These are phyloP conservation scores for Dolichotis patagonum DNA, from an alignment of 2,113 vertebrate species.

Conservation along the genomic window DNA sequence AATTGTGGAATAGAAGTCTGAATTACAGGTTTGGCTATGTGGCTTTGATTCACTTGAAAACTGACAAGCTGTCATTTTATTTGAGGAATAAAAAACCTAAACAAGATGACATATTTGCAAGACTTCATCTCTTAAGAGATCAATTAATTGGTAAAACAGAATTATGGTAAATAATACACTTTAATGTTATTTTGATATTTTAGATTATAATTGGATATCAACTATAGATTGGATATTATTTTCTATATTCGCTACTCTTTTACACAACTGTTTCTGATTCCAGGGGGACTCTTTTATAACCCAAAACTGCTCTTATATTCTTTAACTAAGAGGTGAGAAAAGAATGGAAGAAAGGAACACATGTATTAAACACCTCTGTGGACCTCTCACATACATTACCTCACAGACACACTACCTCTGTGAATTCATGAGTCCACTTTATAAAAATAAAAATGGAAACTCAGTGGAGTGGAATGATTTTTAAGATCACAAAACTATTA, in stretches of 20 bases:
- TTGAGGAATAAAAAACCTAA: background rate
- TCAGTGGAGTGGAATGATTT: background rate
- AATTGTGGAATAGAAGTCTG: background rate
- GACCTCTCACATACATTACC: background rate
- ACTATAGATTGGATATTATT: background rate
- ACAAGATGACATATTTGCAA: background rate
- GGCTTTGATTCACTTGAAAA: background rate
- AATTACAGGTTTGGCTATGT: background rate
- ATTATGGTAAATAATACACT: background rate
- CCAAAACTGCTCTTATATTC: background rate
- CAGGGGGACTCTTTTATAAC: background rate
- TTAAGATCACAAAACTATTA: constrained; percentile 23
- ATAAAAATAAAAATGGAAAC: background rate
- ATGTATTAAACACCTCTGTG: background rate
- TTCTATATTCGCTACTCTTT: background rate
- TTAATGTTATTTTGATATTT: constrained; percentile 25
- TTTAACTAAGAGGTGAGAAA: background rate
- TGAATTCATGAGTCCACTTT: background rate
- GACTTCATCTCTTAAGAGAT: background rate
- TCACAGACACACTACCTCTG: background rate
- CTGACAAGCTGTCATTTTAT: background rate
- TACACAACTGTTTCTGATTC: constrained; percentile 27
- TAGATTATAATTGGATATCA: background rate
- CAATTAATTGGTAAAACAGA: background rate
- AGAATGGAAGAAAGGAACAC: background rate